Percentiles rank a stretch among this genome's conserved stretches.
Evolutionary conservation across 2,888 invertebrate genomes (phyloP).

Genomic region (Zaprionus bogoriensis): DNA sequence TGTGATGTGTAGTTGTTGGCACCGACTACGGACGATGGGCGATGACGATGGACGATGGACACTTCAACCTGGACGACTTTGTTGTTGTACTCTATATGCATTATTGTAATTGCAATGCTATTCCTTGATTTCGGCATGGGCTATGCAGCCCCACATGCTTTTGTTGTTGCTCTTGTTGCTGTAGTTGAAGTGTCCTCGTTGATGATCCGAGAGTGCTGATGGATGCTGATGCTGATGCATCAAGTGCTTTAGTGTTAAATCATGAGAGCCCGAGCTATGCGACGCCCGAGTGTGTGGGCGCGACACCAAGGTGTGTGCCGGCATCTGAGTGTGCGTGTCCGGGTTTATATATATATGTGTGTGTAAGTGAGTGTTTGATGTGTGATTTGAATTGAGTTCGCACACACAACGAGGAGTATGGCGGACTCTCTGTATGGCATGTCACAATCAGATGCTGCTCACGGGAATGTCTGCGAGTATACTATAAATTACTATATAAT

Average conservation of each 20-base stretch:
- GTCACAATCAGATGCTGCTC: neutral
- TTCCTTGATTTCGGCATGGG: constrained; percentile 17
- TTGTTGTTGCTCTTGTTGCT: constrained; percentile 13
- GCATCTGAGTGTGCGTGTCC: constrained; percentile 4
- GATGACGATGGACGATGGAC: constrained; percentile 5
- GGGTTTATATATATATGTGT: no score
- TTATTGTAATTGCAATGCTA: constrained; percentile 60
- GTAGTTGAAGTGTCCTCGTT: constrained; percentile 42
- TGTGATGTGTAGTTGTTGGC: constrained; percentile 26
- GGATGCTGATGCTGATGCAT: constrained; percentile 59
- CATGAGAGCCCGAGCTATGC: constrained; percentile 33
- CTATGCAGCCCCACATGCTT: constrained; percentile 4
- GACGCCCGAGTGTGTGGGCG: constrained; percentile 6
- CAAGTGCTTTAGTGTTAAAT: constrained; percentile 49
- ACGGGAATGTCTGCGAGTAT: neutral
- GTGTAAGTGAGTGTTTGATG: neutral
- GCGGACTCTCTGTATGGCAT: neutral
- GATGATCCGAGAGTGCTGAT: constrained; percentile 51
- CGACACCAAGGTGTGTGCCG: constrained; percentile 14
- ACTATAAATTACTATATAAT: neutral
- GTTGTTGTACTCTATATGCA: constrained; percentile 34
- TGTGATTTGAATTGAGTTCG: constrained; percentile 1
- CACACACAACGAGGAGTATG: neutral
- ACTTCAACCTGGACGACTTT: constrained; percentile 37
- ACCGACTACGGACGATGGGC: neutral